Evolutionary conservation across 2,797 vertebrate species (phyloP).

Genomic region (Pseudochirops corinnae): DNA sequence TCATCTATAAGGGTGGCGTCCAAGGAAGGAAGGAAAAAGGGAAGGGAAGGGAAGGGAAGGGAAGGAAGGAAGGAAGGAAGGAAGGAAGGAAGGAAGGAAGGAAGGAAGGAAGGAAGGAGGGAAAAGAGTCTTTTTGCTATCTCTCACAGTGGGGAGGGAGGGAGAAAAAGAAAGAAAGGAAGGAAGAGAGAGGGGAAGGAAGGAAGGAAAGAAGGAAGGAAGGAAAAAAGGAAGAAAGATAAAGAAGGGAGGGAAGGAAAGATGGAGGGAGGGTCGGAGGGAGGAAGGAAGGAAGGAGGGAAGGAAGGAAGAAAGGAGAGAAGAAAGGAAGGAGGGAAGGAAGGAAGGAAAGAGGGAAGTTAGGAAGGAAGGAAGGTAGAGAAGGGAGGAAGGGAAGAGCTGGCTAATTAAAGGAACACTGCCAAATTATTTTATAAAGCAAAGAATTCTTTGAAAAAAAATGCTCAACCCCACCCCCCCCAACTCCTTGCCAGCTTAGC

Average conservation of each 20-base stretch:
- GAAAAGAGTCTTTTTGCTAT: too few relatives aligned
- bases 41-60: too few relatives aligned
- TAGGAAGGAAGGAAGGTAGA: not conserved
- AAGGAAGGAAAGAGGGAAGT: not conserved
- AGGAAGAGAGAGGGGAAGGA: too few relatives aligned
- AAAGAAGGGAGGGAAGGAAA: too few relatives aligned
- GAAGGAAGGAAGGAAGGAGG: not conserved
- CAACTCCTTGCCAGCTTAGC: not conserved
- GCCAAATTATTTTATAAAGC: not conserved
- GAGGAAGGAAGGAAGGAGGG: not conserved
- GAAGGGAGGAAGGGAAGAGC: not conserved
- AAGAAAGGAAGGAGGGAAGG: not conserved
- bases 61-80: too few relatives aligned
- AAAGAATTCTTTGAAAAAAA: not conserved
- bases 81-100: too few relatives aligned
- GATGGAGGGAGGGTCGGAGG: fast-evolving
- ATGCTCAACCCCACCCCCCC: not conserved
- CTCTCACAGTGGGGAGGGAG: too few relatives aligned
- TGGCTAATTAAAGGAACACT: not conserved
- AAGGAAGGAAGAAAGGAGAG: not conserved
- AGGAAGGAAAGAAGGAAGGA: too few relatives aligned
- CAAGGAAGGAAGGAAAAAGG: not conserved
- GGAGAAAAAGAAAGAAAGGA: too few relatives aligned
- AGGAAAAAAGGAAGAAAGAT: fast-evolving
- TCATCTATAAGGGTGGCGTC: not conserved